Conservation (phyloP, 2,113 vertebrate species). For the Climacteris rufus region DNA sequence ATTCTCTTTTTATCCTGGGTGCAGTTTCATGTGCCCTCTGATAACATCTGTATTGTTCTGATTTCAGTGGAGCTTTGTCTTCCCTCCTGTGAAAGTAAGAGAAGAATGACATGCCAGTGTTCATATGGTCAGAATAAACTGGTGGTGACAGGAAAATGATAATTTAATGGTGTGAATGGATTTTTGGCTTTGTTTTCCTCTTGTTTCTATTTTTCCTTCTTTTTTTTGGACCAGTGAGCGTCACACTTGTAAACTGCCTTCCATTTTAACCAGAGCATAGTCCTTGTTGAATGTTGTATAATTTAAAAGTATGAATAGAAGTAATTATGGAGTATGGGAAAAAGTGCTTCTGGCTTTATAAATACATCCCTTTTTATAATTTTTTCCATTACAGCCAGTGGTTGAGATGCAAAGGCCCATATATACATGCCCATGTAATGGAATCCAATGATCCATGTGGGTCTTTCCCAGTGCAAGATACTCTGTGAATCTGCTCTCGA, state of each 20-base stretch:
- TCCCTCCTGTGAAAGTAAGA: not conserved
- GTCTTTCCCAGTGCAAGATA: not conserved
- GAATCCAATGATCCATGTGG: not conserved
- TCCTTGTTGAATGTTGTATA: not conserved
- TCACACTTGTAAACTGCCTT: constrained; percentile 17
- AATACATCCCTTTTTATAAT: not conserved
- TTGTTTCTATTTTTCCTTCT: not conserved
- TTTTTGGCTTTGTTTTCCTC: constrained; percentile 13
- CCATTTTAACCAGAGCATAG: not conserved
- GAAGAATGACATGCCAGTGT: not conserved
- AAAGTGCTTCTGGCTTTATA: constrained; percentile 16
- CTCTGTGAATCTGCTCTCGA: not conserved
- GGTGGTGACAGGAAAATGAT: not conserved
- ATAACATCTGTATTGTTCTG: not conserved
- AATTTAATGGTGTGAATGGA: not conserved
- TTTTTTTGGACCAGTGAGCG: not conserved
- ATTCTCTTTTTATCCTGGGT: not conserved
- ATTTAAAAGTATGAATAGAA: constrained; percentile 45
- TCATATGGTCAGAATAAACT: not conserved
- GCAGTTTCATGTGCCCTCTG: not conserved
- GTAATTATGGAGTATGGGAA: constrained; percentile 1
- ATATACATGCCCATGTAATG: not conserved
- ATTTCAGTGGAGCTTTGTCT: not conserved
- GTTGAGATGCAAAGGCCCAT: not conserved
- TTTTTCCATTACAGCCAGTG: not conserved